Conservation (phyloP, 2,797 vertebrate genomes). For the Todus mexicanus region DNA sequence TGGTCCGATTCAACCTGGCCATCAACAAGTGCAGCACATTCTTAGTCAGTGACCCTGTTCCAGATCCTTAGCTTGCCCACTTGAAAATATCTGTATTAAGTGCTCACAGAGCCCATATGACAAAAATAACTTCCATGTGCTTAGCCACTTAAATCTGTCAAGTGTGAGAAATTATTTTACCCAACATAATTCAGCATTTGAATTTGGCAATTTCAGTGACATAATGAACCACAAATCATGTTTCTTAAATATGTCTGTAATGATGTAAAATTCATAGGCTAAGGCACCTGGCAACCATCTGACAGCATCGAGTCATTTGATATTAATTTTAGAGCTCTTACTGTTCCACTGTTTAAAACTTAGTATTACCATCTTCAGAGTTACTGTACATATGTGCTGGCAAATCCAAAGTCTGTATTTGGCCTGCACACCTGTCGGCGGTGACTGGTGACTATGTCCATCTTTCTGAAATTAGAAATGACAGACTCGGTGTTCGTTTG, state of each 20-base stretch:
- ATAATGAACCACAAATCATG: not conserved
- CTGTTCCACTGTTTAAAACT: not conserved
- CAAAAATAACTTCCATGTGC: not conserved
- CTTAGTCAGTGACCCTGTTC: not conserved
- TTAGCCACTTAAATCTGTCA: not conserved
- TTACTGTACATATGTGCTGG: not conserved
- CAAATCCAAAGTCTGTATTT: slow-evolving; percentile 8
- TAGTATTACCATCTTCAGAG: not conserved
- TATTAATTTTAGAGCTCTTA: not conserved
- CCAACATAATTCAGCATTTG: not conserved
- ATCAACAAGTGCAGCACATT: not conserved
- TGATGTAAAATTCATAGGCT: not conserved
- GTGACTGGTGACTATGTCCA: not conserved
- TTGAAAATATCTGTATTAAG: not conserved
- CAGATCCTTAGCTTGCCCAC: not conserved
- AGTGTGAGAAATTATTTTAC: not conserved
- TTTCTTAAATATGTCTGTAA: not conserved
- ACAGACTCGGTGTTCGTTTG: not conserved
- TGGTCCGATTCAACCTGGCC: not conserved
- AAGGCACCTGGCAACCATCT: slow-evolving; percentile 10
- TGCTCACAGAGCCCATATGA: not conserved
- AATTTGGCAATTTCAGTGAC: not conserved
- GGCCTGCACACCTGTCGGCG: slow-evolving; percentile 26
- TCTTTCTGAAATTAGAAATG: slow-evolving; percentile 45
- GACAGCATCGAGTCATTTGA: slow-evolving; percentile 4